A percentile compares a stretch with the other conserved stretches of the same genome.
Conservation (phyloP, 2,888 invertebrate species). For the Syrphus vitripennis region DNA sequence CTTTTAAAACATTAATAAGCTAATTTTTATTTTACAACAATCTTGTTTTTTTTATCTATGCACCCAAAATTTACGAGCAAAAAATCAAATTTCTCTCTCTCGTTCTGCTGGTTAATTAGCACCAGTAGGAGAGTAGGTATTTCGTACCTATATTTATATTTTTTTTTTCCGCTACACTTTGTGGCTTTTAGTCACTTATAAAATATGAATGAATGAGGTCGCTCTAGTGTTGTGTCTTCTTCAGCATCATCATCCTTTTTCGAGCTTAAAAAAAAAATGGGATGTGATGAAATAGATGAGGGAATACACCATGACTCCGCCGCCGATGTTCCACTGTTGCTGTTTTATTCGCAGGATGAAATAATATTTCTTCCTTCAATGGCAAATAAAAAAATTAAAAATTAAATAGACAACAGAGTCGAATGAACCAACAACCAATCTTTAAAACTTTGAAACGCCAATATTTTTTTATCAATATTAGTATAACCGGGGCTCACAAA, state of each 20-base stretch:
- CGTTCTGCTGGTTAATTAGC: conserved; percentile 45
- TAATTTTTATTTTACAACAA: neutral
- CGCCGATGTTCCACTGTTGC: neutral
- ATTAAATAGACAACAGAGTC: neutral
- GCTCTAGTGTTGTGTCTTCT: neutral
- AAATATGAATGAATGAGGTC: conserved; percentile 60
- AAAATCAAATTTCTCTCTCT: conserved; percentile 19
- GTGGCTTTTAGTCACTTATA: conserved; percentile 59
- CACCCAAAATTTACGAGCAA: neutral
- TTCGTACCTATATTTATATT: neutral
- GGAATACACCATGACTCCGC: neutral
- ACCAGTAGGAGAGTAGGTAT: neutral
- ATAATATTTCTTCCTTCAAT: conserved; percentile 27
- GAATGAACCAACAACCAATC: too few species aligned
- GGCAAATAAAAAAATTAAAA: neutral
- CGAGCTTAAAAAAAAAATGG: neutral
- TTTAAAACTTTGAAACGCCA: too few species aligned
- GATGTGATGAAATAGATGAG: conserved; percentile 7
- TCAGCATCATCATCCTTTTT: neutral
- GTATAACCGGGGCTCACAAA: too few species aligned
- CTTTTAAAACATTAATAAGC: conserved; percentile 32
- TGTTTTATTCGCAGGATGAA: conserved; percentile 1
- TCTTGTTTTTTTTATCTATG: conserved; percentile 1
- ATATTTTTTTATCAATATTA: too few species aligned
- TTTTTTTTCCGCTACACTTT: conserved; percentile 18